A percentile compares a stretch with the other conserved stretches of the same genome.
These are phyloP conservation scores for Vombatus ursinus DNA, from an alignment of 2,113 vertebrate species.

Conservation along the genomic window DNA sequence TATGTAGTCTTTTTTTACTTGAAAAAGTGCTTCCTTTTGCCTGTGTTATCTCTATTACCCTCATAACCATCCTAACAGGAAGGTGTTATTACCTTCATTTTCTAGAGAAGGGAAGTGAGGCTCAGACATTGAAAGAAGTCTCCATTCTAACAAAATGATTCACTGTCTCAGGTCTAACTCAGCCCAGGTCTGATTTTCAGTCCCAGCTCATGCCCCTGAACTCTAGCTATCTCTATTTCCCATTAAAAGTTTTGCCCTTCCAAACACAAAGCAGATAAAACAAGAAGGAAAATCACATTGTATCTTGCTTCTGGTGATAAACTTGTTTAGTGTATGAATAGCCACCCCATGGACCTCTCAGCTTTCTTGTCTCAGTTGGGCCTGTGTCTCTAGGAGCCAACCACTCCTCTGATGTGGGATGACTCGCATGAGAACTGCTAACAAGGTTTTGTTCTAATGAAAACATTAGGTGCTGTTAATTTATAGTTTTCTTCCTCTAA, in stretches of 20 bases:
- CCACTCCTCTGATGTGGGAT: not conserved
- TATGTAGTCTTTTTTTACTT: not conserved
- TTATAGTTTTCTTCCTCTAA: not conserved
- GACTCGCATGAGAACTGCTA: not conserved
- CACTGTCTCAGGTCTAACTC: not conserved
- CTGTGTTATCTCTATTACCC: not conserved
- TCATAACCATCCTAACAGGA: not conserved
- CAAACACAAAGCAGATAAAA: not conserved
- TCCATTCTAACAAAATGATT: not conserved
- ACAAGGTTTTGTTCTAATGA: not conserved
- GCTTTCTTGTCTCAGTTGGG: not conserved
- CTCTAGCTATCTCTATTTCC: not conserved
- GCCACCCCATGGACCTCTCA: not conserved
- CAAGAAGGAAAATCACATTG: not conserved
- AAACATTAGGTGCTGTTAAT: not conserved
- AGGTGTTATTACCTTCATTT: not conserved
- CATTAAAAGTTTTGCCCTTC: not conserved
- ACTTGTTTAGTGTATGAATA: not conserved
- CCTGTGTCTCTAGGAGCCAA: not conserved
- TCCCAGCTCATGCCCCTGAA: not conserved
- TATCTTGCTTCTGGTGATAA: not conserved
- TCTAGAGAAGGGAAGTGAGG: not conserved
- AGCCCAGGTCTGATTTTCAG: not conserved
- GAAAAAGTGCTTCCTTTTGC: not conserved
- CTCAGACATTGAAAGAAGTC: not conserved